Conservation (phyloP, 2,888 invertebrate species). For the Perizoma flavofasciatum region DNA sequence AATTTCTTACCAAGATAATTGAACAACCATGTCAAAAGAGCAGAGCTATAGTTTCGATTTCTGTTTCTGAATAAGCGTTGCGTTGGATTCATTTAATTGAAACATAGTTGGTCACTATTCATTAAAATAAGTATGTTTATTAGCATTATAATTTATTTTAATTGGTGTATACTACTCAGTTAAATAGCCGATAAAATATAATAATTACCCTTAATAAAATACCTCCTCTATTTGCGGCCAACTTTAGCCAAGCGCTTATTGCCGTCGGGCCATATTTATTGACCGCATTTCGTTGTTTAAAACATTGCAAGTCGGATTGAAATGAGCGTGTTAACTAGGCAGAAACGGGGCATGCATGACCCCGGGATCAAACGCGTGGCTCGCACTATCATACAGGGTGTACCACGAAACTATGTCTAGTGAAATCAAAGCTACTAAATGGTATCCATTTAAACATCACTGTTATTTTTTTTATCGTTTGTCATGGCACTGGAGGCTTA, state of each 20-base stretch:
- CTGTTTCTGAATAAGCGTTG: neutral
- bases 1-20: no score
- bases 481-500: no score
- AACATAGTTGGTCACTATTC: neutral
- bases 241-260: slow-evolving; percentile 28
- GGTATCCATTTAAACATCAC: no score
- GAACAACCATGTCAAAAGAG: no score
- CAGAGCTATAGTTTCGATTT: no score
- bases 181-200: slow-evolving; percentile 25
- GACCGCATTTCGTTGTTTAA: slow-evolving; percentile 48
- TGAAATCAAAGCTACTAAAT: neutral
- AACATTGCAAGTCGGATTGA: slow-evolving; percentile 52
- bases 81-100: slow-evolving; percentile 3
- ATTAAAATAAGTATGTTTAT: slow-evolving; percentile 13
- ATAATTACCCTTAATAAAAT: slow-evolving; percentile 24
- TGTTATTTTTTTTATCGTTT: no score
- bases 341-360: slow-evolving; percentile 61
- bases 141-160: slow-evolving; percentile 17
- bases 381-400: slow-evolving; percentile 39
- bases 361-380: slow-evolving; percentile 64
- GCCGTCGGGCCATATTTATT: slow-evolving; percentile 42
- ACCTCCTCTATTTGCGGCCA: slow-evolving; percentile 14
- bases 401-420: neutral
- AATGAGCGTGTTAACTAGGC: slow-evolving; percentile 64
- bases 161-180: slow-evolving; percentile 17